Conservation (phyloP, 2,888 invertebrate genomes). For the Hirtodrosophila duncani region DNA sequence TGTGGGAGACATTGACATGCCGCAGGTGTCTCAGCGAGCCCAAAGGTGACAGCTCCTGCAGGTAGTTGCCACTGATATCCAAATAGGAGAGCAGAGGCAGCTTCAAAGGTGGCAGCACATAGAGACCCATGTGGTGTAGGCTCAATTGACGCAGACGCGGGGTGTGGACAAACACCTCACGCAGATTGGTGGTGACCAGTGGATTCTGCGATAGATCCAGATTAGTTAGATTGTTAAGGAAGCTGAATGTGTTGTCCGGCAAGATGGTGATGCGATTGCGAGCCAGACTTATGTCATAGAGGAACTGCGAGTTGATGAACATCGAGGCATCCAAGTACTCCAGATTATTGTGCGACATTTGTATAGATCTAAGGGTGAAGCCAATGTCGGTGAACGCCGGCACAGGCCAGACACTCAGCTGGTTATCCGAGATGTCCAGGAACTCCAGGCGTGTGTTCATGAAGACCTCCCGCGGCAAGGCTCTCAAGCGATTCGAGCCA, state of each 20-base stretch:
- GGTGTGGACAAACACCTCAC: constrained; percentile 91
- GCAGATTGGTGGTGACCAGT: constrained; percentile 89
- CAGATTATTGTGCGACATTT: constrained; percentile 87
- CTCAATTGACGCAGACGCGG: constrained; percentile 88
- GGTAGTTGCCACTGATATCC: constrained; percentile 88
- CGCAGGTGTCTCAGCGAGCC: constrained; percentile 86
- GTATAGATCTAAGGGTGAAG: constrained; percentile 87
- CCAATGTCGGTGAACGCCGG: constrained; percentile 88
- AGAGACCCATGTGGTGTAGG: constrained; percentile 87
- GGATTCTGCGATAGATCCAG: constrained; percentile 90
- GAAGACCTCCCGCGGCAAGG: constrained; percentile 88
- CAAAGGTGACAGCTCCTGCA: constrained; percentile 85
- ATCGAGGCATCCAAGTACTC: constrained; percentile 93
- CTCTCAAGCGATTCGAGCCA: constrained; percentile 85
- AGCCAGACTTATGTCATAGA: constrained; percentile 87
- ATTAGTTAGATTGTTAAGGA: constrained; percentile 86
- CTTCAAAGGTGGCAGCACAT: constrained; percentile 86
- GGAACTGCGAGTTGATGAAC: constrained; percentile 89
- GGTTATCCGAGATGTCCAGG: constrained; percentile 88
- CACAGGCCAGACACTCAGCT: constrained; percentile 88
- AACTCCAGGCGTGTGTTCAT: constrained; percentile 88
- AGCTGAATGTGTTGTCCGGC: constrained; percentile 92
- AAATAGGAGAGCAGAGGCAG: constrained; percentile 87
- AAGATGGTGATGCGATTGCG: constrained; percentile 89
- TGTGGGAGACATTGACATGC: constrained; percentile 86